Percentiles rank a stretch among this genome's conserved stretches.
phyloP scores from a whole-genome alignment of 2,888 invertebrate species.

The Agriopis marginaria region DNA sequence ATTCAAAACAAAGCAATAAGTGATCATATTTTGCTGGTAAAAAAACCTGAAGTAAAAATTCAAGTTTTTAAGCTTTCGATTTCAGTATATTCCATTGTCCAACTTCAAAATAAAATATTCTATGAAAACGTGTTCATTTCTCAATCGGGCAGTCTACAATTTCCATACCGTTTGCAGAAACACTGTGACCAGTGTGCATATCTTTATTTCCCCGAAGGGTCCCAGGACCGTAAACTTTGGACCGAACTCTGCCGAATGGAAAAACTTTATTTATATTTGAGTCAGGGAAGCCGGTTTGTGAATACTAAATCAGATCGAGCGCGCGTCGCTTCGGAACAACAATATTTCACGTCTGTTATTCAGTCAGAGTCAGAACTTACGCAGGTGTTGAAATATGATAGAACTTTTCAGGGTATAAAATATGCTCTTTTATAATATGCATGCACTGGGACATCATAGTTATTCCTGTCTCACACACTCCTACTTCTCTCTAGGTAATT shows the following conservation, averaged over 20 bases:
- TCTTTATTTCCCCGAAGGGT: slow-evolving; percentile 74
- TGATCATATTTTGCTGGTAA: no score
- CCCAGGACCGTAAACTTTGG: slow-evolving; percentile 71
- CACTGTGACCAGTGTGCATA: slow-evolving; percentile 59
- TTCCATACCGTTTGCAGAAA: slow-evolving; percentile 25
- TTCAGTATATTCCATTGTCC: no score
- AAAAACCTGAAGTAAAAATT: no score
- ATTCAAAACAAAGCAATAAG: no score
- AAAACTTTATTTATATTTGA: slow-evolving; percentile 83
- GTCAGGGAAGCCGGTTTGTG: slow-evolving; percentile 73
- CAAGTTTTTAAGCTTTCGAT: no score
- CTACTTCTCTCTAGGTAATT: not conserved
- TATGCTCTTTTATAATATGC: slow-evolving; percentile 23
- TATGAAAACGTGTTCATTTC: not conserved
- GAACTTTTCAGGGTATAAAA: slow-evolving; percentile 28
- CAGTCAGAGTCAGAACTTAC: slow-evolving; percentile 36
- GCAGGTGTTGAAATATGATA: slow-evolving; percentile 41
- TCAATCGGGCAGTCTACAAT: slow-evolving; percentile 6
- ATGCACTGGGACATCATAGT: not conserved
- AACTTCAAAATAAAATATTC: not conserved
- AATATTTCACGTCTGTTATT: slow-evolving; percentile 51
- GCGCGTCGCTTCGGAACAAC: slow-evolving; percentile 46
- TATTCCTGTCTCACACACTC: not conserved
- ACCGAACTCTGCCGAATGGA: slow-evolving; percentile 72
- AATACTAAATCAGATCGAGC: slow-evolving; percentile 75